A percentile compares a stretch with the other conserved stretches of the same genome.
Conservation (phyloP, 1,140 invertebrate species). For the Lordiphosa mommai region DNA sequence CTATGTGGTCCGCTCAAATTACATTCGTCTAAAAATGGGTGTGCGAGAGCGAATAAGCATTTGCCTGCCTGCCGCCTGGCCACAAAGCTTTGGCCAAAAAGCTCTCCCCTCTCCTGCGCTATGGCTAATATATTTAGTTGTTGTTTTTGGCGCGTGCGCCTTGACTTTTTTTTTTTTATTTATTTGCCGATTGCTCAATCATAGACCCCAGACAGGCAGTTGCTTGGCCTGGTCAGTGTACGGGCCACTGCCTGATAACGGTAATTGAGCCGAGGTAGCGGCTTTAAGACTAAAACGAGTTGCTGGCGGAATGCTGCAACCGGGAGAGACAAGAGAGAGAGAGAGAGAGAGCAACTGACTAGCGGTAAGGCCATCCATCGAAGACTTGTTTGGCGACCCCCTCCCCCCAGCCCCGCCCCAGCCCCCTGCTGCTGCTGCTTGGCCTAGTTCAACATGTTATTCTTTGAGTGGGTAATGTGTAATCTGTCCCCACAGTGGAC, state of each 20-base stretch:
- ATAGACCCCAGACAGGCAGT: constrained; percentile 28
- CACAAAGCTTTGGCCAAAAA: constrained; percentile 49
- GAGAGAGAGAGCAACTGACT: constrained; percentile 13
- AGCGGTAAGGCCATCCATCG: constrained; percentile 55
- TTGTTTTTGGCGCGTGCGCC: constrained; percentile 55
- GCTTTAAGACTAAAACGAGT: constrained; percentile 47
- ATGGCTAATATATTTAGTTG: constrained; percentile 12
- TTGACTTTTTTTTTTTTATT: background rate
- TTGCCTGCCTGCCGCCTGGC: constrained; percentile 10
- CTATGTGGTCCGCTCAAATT: constrained; percentile 75
- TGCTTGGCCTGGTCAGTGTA: constrained; percentile 15
- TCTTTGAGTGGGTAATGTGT: constrained; percentile 41
- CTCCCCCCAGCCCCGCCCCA: background rate
- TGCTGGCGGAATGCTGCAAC: constrained; percentile 57
- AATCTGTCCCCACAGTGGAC: constrained; percentile 39
- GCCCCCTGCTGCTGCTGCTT: background rate
- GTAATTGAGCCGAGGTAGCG: constrained; percentile 45
- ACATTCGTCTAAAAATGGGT: constrained; percentile 79
- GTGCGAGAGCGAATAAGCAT: constrained; percentile 53
- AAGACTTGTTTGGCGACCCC: constrained; percentile 63
- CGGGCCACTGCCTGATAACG: constrained; percentile 53
- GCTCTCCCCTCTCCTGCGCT: constrained; percentile 13
- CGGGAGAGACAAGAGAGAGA: background rate
- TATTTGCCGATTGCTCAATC: constrained; percentile 58
- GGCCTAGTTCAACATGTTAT: constrained; percentile 47